Evolutionary conservation across 2,888 invertebrate species (phyloP), one percentile per base, ranked within the genome.

Genomic region (Heliconius ismenius): DNA sequence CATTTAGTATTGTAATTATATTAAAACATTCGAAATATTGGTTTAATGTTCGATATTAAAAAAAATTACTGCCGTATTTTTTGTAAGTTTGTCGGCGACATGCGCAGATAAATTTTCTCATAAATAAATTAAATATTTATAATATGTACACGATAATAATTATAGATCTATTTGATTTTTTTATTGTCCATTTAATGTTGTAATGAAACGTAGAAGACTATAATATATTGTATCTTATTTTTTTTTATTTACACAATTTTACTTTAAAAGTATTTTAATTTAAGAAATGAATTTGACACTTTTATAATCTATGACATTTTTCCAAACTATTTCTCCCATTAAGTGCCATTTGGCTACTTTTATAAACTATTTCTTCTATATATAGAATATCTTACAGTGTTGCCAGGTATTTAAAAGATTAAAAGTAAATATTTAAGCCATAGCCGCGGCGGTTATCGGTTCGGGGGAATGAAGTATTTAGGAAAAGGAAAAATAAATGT

Each of bases 341-440:
- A 83, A 79, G 89, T 90, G 88, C 88, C 88, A 90, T 84, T 83
- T 75, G 88, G 88, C 86, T 84, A 80, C 83, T 76, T 68, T 70
- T 75, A 65, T 77, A 79, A 43, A 39, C 28, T 15, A 36, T 28
- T 26, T 24, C 43, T 54, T 78, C 74, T 73, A 43, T 74, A 75
- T 73, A 49, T 49, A 74, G 70, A 69, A 60, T 72, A 63, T 73
- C 69, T 70, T 26, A 36, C 4, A 43, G 39, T 73, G 43, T 43
- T 73, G 73, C 73, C 43, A 73, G 63, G 11, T 39, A 36, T 32
- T 60, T 4, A 6, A 58, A 60, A 32, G 15, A 1, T 21, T 24
- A 6, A 13, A 18, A 24, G 60, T 24, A 26, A 54, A 54, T 21
- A 7, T 54, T 54, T 21, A 54, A 54, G 18, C 54, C 18, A 32